These are phyloP conservation scores for Parelbella ahira DNA, from an alignment of 2,888 invertebrate species.

Conservation along the genomic window DNA sequence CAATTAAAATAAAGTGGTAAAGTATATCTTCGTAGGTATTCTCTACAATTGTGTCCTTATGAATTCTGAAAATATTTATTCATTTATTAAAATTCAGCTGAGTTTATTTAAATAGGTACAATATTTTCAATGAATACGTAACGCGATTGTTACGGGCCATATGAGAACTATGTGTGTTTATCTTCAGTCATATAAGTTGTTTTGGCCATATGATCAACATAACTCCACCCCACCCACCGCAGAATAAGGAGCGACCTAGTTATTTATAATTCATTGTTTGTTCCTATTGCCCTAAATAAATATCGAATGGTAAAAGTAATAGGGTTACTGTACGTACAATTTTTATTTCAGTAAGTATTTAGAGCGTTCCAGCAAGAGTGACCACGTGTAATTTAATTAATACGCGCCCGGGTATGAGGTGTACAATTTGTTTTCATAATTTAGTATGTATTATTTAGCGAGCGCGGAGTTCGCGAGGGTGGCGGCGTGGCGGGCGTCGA, in stretches of 20 bases:
- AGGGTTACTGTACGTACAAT: too few relatives aligned
- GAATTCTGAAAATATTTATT: too few relatives aligned
- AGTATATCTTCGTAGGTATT: too few relatives aligned
- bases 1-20: too few relatives aligned
- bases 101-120: conserved; percentile 33
- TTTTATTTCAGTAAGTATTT: conserved; percentile 11
- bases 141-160: too few relatives aligned
- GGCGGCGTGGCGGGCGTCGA: conserved; percentile 29
- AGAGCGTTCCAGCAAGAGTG: conserved; percentile 2
- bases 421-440: conserved; percentile 26
- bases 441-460: conserved; percentile 32
- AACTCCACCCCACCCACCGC: background rate
- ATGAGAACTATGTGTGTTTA: too few relatives aligned
- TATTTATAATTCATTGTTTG: conserved; percentile 2
- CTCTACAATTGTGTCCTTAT: too few relatives aligned
- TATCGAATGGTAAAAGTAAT: conserved; percentile 1
- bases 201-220: too few relatives aligned
- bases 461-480: conserved; percentile 28
- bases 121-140: conserved; percentile 21
- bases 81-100: too few relatives aligned
- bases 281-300: conserved; percentile 11
- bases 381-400: conserved; percentile 23
- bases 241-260: background rate
- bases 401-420: conserved; percentile 12
- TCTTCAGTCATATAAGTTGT: too few relatives aligned